A percentile compares a stretch with the other conserved stretches of the same genome.
phyloP scores from a whole-genome alignment of 2,113 vertebrate genomes.

The Tricholaema leucomelas region DNA sequence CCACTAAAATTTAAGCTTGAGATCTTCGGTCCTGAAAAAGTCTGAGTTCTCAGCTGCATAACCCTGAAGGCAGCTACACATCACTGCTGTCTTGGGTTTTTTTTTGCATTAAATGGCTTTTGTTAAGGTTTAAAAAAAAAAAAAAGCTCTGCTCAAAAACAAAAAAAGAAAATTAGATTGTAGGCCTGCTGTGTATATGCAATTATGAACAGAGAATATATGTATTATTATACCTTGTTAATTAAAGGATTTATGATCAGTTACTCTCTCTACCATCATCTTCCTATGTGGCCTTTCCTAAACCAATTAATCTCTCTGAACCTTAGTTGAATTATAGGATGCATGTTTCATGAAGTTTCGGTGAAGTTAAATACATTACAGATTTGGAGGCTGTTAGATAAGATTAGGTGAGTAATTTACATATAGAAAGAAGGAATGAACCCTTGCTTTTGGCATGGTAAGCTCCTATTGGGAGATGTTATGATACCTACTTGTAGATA shows the following conservation, averaged over 20 bases:
- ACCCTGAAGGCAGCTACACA: background rate
- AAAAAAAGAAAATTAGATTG: background rate
- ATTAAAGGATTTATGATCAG: slow-evolving; percentile 37
- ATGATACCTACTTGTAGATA: background rate
- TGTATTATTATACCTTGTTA: slow-evolving; percentile 40
- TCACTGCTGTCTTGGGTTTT: background rate
- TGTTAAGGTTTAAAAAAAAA: background rate
- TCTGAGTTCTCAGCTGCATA: background rate
- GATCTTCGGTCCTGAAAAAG: background rate
- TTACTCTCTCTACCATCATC: slow-evolving; percentile 26
- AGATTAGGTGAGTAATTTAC: slow-evolving; percentile 5
- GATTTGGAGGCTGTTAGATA: background rate
- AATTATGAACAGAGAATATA: slow-evolving; percentile 33
- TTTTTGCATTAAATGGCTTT: background rate
- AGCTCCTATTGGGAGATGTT: background rate
- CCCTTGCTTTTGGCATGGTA: background rate
- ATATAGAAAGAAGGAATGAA: background rate
- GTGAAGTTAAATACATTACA: slow-evolving; percentile 29
- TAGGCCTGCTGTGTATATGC: background rate
- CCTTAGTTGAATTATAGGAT: slow-evolving; percentile 24
- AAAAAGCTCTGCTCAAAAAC: background rate
- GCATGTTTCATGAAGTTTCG: slow-evolving; percentile 5
- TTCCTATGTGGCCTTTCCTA: slow-evolving; percentile 45
- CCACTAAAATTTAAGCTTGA: background rate
- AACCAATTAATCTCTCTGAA: slow-evolving; percentile 50